Percentiles rank a stretch among this genome's conserved stretches.
Conservation (phyloP, 53 echinoderm and acorn worm genomes). For the Hippasteria phrygiana region DNA sequence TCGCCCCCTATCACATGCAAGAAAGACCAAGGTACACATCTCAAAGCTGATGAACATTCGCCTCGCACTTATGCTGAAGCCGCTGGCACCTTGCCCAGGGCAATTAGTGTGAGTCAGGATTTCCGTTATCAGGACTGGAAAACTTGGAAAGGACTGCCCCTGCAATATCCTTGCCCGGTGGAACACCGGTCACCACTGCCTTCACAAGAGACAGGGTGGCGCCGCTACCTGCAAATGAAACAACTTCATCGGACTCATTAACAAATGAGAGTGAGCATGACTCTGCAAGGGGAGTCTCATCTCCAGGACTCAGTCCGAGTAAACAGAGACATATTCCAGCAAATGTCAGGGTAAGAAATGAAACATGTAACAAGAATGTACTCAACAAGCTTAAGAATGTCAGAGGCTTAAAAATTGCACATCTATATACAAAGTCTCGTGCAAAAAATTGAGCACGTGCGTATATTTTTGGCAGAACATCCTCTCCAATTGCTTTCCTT, state of each 20-base stretch:
- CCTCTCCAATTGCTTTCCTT: neutral
- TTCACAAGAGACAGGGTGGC: neutral
- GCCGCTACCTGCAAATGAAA: neutral
- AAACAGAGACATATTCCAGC: neutral
- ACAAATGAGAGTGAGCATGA: neutral
- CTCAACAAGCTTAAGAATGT: neutral
- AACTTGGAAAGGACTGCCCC: neutral
- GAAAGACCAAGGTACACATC: too few species aligned
- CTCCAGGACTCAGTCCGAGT: neutral
- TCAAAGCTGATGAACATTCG: too few species aligned
- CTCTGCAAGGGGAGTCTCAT: neutral
- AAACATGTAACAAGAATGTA: too few species aligned
- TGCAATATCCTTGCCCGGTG: neutral
- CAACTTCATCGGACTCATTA: neutral
- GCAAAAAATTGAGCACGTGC: neutral
- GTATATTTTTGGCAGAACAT: neutral
- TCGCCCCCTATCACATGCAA: too few species aligned
- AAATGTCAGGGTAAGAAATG: neutral
- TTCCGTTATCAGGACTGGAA: constrained; percentile 4
- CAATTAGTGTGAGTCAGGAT: neutral
- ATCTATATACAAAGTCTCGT: neutral
- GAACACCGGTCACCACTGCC: neutral
- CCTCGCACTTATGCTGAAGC: neutral
- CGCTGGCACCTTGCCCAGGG: neutral
- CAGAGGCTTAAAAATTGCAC: neutral